Evolutionary conservation across 2,888 invertebrate genomes (phyloP).

Genomic region (Blastobasis adustella): DNA sequence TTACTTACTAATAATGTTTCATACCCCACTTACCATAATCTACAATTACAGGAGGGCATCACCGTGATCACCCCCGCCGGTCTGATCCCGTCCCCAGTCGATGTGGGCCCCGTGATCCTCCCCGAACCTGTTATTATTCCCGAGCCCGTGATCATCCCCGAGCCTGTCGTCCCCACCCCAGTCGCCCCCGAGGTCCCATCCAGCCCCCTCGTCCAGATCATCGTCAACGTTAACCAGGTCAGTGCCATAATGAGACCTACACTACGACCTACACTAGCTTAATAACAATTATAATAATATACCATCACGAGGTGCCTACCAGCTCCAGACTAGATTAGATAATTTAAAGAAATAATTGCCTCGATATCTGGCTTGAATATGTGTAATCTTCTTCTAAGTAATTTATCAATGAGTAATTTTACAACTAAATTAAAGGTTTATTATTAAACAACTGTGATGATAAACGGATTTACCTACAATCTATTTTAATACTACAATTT

Average conservation of each 20-base stretch:
- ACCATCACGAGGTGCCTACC: too few species aligned
- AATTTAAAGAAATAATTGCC: too few species aligned
- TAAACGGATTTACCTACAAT: not conserved
- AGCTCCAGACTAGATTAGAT: too few species aligned
- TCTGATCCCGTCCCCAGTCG: slow-evolving; percentile 11
- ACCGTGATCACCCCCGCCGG: slow-evolving; percentile 9
- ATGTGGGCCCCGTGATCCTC: not conserved
- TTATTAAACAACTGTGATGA: too few species aligned
- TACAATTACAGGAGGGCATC: not conserved
- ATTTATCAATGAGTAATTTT: too few species aligned
- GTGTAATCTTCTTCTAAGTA: too few species aligned
- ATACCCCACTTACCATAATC: not conserved
- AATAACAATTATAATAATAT: too few species aligned
- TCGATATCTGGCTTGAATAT: too few species aligned
- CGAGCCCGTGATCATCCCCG: slow-evolving; percentile 13
- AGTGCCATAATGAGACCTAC: not conserved
- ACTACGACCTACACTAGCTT: too few species aligned
- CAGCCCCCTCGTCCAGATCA: slow-evolving; percentile 44
- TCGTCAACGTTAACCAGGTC: slow-evolving; percentile 34
- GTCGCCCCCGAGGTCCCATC: slow-evolving; percentile 17
- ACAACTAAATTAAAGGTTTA: too few species aligned
- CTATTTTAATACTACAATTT: not conserved
- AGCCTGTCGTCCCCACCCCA: slow-evolving; percentile 18
- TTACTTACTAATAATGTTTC: too few species aligned
- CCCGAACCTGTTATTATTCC: slow-evolving; percentile 5